Percentiles rank a stretch among this genome's conserved stretches.
Conservation (phyloP, 92 coral and sea anemone genomes). For the Umimayanthus chanpuru region DNA sequence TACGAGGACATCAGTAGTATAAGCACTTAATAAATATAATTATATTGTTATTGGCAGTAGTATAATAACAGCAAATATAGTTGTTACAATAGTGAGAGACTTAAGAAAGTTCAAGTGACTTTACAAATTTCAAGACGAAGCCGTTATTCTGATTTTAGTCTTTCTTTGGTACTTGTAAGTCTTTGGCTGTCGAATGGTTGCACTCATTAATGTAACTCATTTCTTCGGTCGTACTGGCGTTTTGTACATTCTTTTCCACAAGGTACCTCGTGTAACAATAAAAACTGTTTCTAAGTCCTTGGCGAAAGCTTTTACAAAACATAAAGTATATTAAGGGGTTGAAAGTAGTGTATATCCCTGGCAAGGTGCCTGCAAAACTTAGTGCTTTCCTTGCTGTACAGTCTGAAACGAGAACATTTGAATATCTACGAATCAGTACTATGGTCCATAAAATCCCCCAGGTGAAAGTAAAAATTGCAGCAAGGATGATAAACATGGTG, state of each 20-base stretch:
- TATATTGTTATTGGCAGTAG: no score
- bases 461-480: not conserved
- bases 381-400: not conserved
- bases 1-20: no score
- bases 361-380: not conserved
- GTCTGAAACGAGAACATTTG: not conserved
- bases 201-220: not conserved
- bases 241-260: not conserved
- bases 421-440: not conserved
- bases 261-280: not conserved
- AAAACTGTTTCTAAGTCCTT: not conserved
- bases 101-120: no score
- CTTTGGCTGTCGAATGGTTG: no score
- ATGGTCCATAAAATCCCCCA: not conserved
- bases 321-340: not conserved
- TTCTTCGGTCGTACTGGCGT: not conserved
- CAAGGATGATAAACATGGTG: not conserved
- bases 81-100: no score
- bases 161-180: no score
- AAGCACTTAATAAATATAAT: no score
- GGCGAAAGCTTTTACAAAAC: not conserved
- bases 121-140: no score
- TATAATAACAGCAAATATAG: no score
- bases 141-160: no score
- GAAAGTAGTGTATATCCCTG: not conserved